These are phyloP conservation scores for Pseudopodoces humilis DNA, from an alignment of 2,113 vertebrate genomes.

Conservation along the genomic window DNA sequence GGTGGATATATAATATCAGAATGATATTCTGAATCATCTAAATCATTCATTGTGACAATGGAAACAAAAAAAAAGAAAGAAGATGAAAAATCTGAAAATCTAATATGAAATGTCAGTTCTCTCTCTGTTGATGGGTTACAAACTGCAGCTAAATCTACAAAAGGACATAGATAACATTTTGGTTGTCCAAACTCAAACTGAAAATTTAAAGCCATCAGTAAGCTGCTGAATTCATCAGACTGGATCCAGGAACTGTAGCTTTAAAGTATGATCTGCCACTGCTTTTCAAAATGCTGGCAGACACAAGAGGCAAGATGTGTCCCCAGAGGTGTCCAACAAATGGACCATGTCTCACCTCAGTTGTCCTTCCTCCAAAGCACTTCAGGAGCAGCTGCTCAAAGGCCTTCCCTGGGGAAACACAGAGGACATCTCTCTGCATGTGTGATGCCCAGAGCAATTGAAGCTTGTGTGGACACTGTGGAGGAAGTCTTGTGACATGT, in stretches of 20 bases:
- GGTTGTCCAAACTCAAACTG: neutral
- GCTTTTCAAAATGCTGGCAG: neutral
- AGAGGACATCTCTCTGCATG: neutral
- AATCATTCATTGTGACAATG: neutral
- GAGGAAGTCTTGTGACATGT: neutral
- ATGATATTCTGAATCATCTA: neutral
- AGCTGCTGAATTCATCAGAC: neutral
- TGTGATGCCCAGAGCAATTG: neutral
- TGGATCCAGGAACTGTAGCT: neutral
- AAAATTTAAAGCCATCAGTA: neutral
- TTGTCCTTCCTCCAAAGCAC: fast-evolving
- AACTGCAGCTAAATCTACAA: neutral
- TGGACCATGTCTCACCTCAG: neutral
- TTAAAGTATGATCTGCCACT: neutral
- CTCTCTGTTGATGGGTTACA: neutral
- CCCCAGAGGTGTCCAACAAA: neutral
- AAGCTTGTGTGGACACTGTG: neutral
- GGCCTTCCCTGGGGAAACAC: neutral
- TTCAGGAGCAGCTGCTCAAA: neutral
- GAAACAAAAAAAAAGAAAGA: neutral
- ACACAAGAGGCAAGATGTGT: neutral
- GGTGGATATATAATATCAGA: neutral
- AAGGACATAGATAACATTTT: neutral
- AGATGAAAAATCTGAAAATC: neutral
- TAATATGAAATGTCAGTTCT: neutral